A percentile compares a stretch with the other conserved stretches of the same genome.
phyloP scores from a whole-genome alignment of 37 sponge, comb jelly and placozoan genomes.

The Geodia barretti region DNA sequence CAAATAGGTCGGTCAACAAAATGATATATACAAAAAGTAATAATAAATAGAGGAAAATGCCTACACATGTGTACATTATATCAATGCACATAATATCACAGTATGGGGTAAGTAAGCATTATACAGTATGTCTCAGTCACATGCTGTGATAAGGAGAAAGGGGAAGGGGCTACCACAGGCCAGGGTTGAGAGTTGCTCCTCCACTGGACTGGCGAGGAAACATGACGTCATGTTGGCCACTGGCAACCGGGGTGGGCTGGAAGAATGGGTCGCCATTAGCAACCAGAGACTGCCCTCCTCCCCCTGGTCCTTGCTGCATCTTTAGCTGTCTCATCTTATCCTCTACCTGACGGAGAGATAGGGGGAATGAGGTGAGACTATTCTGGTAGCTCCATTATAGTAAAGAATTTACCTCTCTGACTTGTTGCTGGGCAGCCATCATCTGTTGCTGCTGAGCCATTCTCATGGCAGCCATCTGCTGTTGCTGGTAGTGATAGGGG shows the following conservation, averaged over 20 bases:
- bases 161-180: constrained; percentile 55
- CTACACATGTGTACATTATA: too few relatives aligned
- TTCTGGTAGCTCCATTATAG: too few relatives aligned
- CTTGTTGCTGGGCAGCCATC: constrained; percentile 28
- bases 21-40: too few relatives aligned
- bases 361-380: too few relatives aligned
- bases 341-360: constrained; percentile 51
- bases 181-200: constrained; percentile 57
- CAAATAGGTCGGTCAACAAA: too few relatives aligned
- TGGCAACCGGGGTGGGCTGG: constrained; percentile 1
- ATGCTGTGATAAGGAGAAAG: too few relatives aligned
- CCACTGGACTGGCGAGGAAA: background rate
- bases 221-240: constrained; percentile 12
- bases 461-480: constrained; percentile 48
- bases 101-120: too few relatives aligned
- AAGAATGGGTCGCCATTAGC: background rate
- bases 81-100: too few relatives aligned
- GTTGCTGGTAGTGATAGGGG: constrained; percentile 54
- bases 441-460: constrained; percentile 49
- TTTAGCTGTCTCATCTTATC: constrained; percentile 61
- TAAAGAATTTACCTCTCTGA: constrained; percentile 1
- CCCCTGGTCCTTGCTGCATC: constrained; percentile 47
- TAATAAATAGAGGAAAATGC: too few relatives aligned
- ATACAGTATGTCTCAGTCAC: too few relatives aligned
- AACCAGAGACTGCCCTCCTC: background rate